These are phyloP conservation scores for Lepidocyrtinus sp. DNA, from an alignment of 2,888 invertebrate species.

Conservation along the genomic window DNA sequence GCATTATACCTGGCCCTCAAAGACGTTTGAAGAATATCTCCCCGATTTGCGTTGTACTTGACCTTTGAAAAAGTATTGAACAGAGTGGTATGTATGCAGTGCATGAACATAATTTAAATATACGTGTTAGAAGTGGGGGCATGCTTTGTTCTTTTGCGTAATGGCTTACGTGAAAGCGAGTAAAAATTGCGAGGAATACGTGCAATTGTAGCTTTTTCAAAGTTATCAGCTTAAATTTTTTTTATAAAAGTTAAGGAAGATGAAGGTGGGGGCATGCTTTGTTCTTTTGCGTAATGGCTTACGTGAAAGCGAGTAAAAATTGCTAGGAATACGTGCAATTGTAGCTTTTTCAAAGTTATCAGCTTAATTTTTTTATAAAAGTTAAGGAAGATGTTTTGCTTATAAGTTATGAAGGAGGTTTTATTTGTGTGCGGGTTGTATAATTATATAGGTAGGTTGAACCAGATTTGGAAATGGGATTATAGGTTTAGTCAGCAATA, in stretches of 20 bases:
- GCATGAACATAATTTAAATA: not conserved
- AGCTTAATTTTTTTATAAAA: too few relatives aligned
- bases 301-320: constrained; percentile 1
- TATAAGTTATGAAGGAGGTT: too few relatives aligned
- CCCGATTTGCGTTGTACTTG: not conserved
- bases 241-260: too few relatives aligned
- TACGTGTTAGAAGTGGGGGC: not conserved
- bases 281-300: not conserved
- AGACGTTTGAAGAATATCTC: too few relatives aligned
- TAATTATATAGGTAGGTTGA: not conserved
- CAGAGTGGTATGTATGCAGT: not conserved
- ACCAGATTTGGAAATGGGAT: constrained; percentile 1
- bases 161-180: not conserved
- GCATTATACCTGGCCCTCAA: too few relatives aligned
- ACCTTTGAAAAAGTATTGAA: not conserved
- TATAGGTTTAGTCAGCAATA: not conserved
- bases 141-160: not conserved
- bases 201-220: not conserved
- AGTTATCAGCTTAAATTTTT: too few relatives aligned
- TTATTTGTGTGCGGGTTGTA: not conserved
- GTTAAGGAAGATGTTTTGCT: too few relatives aligned
- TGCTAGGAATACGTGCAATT: not conserved
- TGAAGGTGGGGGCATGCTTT: not conserved
- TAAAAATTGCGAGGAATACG: not conserved
- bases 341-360: not conserved